Evolutionary conservation across 2,113 vertebrate genomes (phyloP), one percentile per base, ranked within the genome.

Genomic region (Corydoras sp.): DNA sequence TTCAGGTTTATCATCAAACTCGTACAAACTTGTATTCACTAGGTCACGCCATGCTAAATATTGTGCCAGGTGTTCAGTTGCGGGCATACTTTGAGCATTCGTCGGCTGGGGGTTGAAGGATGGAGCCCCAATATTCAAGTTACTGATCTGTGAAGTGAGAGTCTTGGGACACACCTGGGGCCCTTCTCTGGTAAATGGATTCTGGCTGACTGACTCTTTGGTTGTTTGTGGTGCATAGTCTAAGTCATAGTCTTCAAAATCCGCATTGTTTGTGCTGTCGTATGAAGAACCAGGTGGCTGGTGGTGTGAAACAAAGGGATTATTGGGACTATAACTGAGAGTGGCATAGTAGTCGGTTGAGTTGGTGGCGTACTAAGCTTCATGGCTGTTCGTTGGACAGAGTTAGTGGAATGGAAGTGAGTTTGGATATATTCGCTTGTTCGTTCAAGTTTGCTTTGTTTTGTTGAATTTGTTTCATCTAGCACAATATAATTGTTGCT

Each of bases 1-100:
- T 31, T 65, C 54, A 14, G 65, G 60, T 7, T 29, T 24, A 13
- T 73, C 61, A 15, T 73, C 31, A 3, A 61, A 73, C 13, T 60
- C n/a, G 3, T 14, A 18, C 18, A 77, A 66, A 7, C 66, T 32
- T 43, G 15, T 59, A 53, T 18, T 69, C 1, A 65, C 54, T 10
- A 69, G 10, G 24, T 77, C 30, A 35, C n/a, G n/a, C n/a, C n/a
- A n/a, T 2, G 29, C 2, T 24, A 58, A 58, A 9, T 58, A 29
- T 10, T 58, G 24, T 6, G 9, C 58, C 18, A 59, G 10, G 24
- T 59, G 8, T 58, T 12, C 58, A 30, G 58, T 12, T 59, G 58
- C 13, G 3, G 58, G 24, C 13, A 12, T 6, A 6, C 10, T 11
- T 5, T 59, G 24, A 6, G 10, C 4, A 2, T 18, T 5, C 30